Conservation (phyloP, 2,888 invertebrate genomes). For the Oscheius myriophilus region DNA sequence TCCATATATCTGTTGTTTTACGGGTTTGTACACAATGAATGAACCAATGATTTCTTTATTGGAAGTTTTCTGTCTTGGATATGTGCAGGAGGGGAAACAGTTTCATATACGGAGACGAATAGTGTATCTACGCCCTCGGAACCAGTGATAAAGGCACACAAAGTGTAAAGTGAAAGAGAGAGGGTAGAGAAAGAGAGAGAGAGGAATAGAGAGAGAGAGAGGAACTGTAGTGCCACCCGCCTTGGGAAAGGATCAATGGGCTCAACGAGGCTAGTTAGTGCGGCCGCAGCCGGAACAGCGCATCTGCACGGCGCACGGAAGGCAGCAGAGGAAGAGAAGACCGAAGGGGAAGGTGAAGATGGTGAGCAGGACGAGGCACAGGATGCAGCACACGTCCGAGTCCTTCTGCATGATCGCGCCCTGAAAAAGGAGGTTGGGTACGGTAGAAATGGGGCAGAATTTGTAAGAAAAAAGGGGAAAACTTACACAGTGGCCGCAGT, state of each 20-base stretch:
- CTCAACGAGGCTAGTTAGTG: neutral
- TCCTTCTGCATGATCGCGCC: slow-evolving; percentile 53
- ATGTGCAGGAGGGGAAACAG: no score
- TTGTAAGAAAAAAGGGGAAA: neutral
- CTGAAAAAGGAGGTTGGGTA: slow-evolving; percentile 33
- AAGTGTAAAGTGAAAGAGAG: slow-evolving; percentile 1
- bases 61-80: no score
- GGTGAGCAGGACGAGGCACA: slow-evolving; percentile 63
- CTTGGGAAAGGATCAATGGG: neutral
- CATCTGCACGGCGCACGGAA: slow-evolving; percentile 27
- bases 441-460: neutral
- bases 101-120: no score
- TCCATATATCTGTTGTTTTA: neutral
- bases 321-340: slow-evolving; percentile 58
- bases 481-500: slow-evolving; percentile 46
- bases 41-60: no score
- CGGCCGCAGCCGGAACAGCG: slow-evolving; percentile 13
- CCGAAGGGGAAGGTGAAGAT: slow-evolving; percentile 69
- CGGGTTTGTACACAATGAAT: neutral
- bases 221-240: slow-evolving; percentile 1
- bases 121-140: neutral
- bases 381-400: slow-evolving; percentile 65
- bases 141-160: slow-evolving; percentile 3
- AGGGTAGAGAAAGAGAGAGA: neutral
- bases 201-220: neutral